Base-by-base conservation (phyloP, 1,140 invertebrate species). In the Rhyzopertha dominica region DNA sequence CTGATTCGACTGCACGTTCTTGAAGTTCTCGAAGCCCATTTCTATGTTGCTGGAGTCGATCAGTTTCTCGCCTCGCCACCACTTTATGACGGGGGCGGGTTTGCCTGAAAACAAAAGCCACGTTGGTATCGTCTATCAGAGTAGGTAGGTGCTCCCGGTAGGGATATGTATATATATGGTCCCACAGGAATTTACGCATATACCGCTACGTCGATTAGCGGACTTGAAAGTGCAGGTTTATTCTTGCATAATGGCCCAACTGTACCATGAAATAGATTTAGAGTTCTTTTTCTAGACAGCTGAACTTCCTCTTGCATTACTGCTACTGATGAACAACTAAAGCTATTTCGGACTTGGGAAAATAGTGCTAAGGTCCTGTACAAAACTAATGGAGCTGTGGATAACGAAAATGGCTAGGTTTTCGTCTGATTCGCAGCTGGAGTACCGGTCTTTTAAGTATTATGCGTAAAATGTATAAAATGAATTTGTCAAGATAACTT, bases 31-130 rank as follows among this genome's bases (percentile, higher is more conserved):
- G 68, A 58, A 43, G 3, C 71, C 71, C 20, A 71, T 74, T 1
- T 57, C 59, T 7, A 62, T 69, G 39, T 78, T 76, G 9, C 69
- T 71, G 0, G 75, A 71, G 43, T 85, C 80, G 12, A 85, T 63
- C 20, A 92, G 73, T 14, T 79, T 79, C 26, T 82, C 85, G 47
- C 84, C 87, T 59, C 85, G 75, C 76, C 87, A 88, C 90, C 90
- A 95, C 56, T 82, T 85, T 9, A 95, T 80, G 48, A 76, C 78
- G 4, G 90, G 90, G 24, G 79, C 76, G 1, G 90, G 90, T 49
- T 80, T 81, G 53, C 90, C 90, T 94, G 65, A 14, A 54, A 70
- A 66, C 51, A 52, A 44, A 49, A 31, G 41, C 25, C 30, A 46
- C 26, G 26, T 40, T 41, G 34, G 31, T 34, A 35, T n/a, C 13